phyloP scores from a whole-genome alignment of 2,113 vertebrate species.

The Mormyrus lacerda region DNA sequence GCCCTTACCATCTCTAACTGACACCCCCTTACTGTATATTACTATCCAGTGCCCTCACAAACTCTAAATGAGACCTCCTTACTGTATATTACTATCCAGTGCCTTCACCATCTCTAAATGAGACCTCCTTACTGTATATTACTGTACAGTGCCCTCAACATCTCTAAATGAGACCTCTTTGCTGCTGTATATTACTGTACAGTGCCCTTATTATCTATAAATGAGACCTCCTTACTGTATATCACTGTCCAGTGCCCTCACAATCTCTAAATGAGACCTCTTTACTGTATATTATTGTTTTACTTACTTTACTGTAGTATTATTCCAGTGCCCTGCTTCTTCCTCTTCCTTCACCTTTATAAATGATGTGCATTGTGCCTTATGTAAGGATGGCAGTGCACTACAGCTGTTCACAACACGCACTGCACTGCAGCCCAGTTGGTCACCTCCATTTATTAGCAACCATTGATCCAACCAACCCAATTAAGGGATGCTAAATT shows the following conservation, averaged over 20 bases:
- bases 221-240: too few species aligned
- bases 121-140: too few species aligned
- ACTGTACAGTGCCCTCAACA: too few species aligned
- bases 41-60: neutral
- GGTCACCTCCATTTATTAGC: neutral
- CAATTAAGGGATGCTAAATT: neutral
- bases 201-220: too few species aligned
- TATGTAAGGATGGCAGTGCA: conserved; percentile 32
- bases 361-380: neutral
- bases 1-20: neutral
- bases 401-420: neutral
- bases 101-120: too few species aligned
- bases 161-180: too few species aligned
- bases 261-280: too few species aligned
- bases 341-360: neutral
- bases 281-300: too few species aligned
- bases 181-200: too few species aligned
- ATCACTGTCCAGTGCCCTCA: too few species aligned
- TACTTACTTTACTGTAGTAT: too few species aligned
- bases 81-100: neutral
- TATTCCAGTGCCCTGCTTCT: neutral
- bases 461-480: neutral
- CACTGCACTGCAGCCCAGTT: neutral
- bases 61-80: neutral
- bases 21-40: neutral